A percentile compares a stretch with the other conserved stretches of the same genome.
These are phyloP conservation scores for Lydus trimaculatus DNA, from an alignment of 2,888 invertebrate genomes.

Conservation along the genomic window DNA sequence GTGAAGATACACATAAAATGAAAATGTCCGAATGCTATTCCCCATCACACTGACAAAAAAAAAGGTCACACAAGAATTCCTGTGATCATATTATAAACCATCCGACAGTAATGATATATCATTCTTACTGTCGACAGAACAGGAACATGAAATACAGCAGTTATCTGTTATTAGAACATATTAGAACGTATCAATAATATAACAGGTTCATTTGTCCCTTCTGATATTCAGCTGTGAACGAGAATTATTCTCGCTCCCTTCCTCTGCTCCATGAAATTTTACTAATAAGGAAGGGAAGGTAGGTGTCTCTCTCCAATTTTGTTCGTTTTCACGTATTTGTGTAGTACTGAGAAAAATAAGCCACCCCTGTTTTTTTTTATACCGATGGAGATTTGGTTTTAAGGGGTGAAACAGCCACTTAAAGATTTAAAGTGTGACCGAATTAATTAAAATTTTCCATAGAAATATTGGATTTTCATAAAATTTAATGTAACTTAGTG, in stretches of 20 bases:
- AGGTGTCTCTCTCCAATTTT: too few relatives aligned
- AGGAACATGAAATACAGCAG: neutral
- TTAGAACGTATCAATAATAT: conserved; percentile 47
- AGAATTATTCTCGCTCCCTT: neutral
- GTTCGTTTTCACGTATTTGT: too few relatives aligned
- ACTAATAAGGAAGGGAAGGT: too few relatives aligned
- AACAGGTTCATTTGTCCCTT: conserved; percentile 51
- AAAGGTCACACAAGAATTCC: conserved; percentile 35
- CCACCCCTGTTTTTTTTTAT: too few relatives aligned
- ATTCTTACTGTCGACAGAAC: neutral
- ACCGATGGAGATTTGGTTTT: too few relatives aligned
- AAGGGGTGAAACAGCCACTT: too few relatives aligned
- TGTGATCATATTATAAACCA: conserved; percentile 40
- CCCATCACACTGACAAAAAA: conserved; percentile 34
- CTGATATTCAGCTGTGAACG: conserved; percentile 38
- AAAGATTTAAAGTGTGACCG: too few relatives aligned
- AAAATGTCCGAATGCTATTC: conserved; percentile 40
- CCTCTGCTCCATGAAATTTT: too few relatives aligned
- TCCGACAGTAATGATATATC: conserved; percentile 23
- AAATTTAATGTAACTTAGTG: too few relatives aligned
- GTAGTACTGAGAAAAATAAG: too few relatives aligned
- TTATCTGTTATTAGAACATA: neutral
- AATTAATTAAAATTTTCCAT: too few relatives aligned
- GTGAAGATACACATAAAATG: conserved; percentile 40
- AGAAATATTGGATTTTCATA: too few relatives aligned